Evolutionary conservation across 2,797 vertebrate genomes (phyloP), one percentile per base, ranked within the genome.

Genomic region (Gymnoscopelus microlampas): DNA sequence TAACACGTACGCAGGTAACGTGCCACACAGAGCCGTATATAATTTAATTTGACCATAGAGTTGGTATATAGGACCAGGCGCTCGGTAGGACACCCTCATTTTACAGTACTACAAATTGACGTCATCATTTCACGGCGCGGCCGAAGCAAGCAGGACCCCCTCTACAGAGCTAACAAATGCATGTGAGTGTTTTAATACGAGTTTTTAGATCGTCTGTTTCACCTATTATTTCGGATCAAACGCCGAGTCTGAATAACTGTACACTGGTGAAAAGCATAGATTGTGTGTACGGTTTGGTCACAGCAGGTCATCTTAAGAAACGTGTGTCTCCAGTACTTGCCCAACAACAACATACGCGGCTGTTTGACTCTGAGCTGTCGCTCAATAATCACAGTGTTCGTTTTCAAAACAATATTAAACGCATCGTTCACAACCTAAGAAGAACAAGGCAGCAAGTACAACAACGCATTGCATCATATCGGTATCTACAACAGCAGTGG

Each of bases 51-150:
- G 26, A 4, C 39, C 35, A 39, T 39, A 39, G 35, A 39, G 7
- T 39, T 5, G 8, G 39, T 39, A 39, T 8, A 44, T 51, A 0
- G 9, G 10, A 4, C 49, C 57, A 53, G 57, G 49, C 14, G 29
- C 12, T 50, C 24, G n/a, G 53, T 15, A 26, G 29, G 39, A 26
- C 12, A 14, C 32, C 3, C 50, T 63, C 1, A 63, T 15, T 12
- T 8, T 10, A 13, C 15, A 58, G 50, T 59, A 77, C 83, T 79
- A 73, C 75, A 73, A 2, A 4, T 1, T 13, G 0, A 83, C 85
- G 89, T 90, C 87, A 91, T 88, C 68, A 66, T 2, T 1, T 0
- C 0, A 83, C 79, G 87, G 5, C 10, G 0, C 0, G 0, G 11
- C 1, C 0, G 14, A 0, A 7, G 19, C 53, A 82, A 7, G 19